Percentiles rank a stretch among this genome's conserved stretches.
Conservation (phyloP, 2,888 invertebrate genomes). For the Melanargia galathea region DNA sequence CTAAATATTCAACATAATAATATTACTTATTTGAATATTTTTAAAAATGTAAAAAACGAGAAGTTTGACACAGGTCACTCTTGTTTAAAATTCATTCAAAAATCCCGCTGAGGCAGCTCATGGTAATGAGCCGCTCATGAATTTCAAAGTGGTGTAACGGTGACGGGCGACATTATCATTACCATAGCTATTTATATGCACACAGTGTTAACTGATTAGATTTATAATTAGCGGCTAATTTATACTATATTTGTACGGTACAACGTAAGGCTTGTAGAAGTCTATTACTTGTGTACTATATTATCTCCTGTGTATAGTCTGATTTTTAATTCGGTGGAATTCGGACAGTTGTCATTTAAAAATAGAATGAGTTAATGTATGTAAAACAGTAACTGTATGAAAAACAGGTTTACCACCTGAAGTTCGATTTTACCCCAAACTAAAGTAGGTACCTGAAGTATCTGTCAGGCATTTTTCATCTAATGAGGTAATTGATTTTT, state of each 20-base stretch:
- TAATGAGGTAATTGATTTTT: too few species aligned
- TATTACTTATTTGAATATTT: neutral
- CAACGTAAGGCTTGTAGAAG: too few species aligned
- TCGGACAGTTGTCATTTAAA: too few species aligned
- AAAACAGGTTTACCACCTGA: too few species aligned
- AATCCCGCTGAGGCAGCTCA: conserved; percentile 30
- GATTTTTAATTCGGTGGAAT: too few species aligned
- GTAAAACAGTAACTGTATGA: too few species aligned
- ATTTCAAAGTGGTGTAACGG: conserved; percentile 29
- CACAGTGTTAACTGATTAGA: conserved; percentile 18
- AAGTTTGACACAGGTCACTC: conserved; percentile 29
- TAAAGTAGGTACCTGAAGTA: too few species aligned
- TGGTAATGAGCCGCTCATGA: conserved; percentile 30
- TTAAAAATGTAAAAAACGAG: conserved; percentile 14
- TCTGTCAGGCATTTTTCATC: too few species aligned
- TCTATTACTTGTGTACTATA: too few species aligned
- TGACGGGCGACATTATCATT: conserved; percentile 19
- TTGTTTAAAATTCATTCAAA: conserved; percentile 34
- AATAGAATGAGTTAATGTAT: too few species aligned
- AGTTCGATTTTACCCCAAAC: too few species aligned
- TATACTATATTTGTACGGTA: neutral
- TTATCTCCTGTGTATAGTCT: too few species aligned
- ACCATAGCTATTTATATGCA: conserved; percentile 20
- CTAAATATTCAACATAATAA: neutral
- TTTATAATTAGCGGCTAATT: neutral